A percentile compares a stretch with the other conserved stretches of the same genome.
These are phyloP conservation scores for Atrina japonica DNA, from an alignment of 2,888 invertebrate genomes.

Conservation along the genomic window DNA sequence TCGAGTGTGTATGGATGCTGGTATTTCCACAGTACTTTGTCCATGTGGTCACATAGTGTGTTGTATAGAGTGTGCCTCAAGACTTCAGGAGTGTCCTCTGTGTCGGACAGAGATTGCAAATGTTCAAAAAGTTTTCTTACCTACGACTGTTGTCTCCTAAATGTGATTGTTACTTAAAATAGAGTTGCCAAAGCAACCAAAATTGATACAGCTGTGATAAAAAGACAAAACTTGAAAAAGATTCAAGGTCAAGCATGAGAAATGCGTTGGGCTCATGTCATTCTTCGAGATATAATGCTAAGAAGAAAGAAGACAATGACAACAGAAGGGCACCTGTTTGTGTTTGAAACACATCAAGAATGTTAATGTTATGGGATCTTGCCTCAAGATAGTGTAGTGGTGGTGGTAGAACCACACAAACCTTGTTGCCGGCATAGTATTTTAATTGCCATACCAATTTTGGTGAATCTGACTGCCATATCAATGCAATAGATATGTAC, in stretches of 20 bases:
- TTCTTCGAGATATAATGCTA: background rate
- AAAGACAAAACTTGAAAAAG: background rate
- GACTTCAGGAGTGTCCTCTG: constrained; percentile 88
- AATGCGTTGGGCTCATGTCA: no score
- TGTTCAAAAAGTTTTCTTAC: constrained; percentile 85
- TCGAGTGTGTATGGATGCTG: constrained; percentile 92
- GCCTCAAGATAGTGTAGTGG: no score
- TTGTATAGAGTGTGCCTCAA: constrained; percentile 88
- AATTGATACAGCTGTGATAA: no score
- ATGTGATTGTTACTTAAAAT: background rate
- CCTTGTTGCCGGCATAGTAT: background rate
- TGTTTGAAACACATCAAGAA: no score
- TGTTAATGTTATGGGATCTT: no score
- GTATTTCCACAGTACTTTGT: constrained; percentile 91
- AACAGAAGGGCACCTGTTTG: no score
- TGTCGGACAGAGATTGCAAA: constrained; percentile 88
- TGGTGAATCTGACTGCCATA: constrained; percentile 6
- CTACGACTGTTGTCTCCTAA: background rate
- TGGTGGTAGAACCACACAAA: background rate
- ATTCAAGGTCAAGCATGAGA: background rate
- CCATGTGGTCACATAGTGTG: constrained; percentile 94
- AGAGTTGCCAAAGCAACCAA: no score
- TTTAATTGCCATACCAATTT: constrained; percentile 2
- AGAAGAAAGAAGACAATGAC: background rate
- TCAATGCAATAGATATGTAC: constrained; percentile 25